These are phyloP conservation scores for western clawed frog (Xenopus tropicalis) DNA, from an alignment of 2,113 vertebrate species.

Conservation along the genomic window DNA sequence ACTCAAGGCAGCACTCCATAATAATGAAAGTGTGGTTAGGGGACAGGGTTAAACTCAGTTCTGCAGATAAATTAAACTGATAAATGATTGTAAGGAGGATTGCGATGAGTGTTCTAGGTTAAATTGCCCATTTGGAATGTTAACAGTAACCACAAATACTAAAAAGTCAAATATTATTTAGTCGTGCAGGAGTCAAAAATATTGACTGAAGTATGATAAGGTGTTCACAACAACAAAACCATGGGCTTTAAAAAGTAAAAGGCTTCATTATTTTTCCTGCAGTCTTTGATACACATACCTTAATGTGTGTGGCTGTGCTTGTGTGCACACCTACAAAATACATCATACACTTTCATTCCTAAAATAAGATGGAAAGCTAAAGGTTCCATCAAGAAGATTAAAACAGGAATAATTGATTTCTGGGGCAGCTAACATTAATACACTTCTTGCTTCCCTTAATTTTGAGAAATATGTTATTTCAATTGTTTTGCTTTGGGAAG, in stretches of 20 bases:
- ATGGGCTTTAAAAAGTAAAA: background rate
- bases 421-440: conserved; percentile 39
- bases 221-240: too few relatives aligned
- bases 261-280: conserved; percentile 31
- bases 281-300: conserved; percentile 21
- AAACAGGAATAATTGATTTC: conserved; percentile 33
- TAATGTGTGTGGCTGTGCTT: conserved; percentile 15
- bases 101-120: too few relatives aligned
- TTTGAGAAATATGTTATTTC: conserved; percentile 34
- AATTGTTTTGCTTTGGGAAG: conserved; percentile 20
- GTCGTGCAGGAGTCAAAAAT: too few relatives aligned
- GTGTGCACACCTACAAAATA: conserved; percentile 26
- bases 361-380: conserved; percentile 43
- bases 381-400: conserved; percentile 37
- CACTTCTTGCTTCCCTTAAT: conserved; percentile 25
- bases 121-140: too few relatives aligned
- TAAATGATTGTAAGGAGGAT: too few relatives aligned
- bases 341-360: conserved; percentile 41
- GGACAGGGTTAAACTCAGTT: too few relatives aligned
- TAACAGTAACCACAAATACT: too few relatives aligned
- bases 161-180: too few relatives aligned
- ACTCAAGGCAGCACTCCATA: too few relatives aligned
- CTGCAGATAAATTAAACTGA: too few relatives aligned
- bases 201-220: too few relatives aligned
- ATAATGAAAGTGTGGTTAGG: too few relatives aligned